Evolutionary conservation across 2,113 vertebrate genomes (phyloP).

Genomic region (Lepisosteus osseus): DNA sequence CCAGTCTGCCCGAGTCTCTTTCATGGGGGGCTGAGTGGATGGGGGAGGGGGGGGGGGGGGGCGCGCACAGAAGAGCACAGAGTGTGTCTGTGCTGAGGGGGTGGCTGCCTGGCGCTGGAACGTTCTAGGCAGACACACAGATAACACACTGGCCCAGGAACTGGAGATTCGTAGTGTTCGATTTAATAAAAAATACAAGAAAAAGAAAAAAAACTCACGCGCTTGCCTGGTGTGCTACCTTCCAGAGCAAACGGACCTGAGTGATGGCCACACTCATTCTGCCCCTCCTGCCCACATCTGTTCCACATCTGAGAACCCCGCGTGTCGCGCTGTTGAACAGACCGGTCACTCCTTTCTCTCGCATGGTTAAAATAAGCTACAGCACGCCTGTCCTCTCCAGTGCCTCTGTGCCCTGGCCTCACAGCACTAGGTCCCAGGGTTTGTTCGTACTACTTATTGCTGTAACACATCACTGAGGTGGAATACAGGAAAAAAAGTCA

Average conservation of each 20-base stretch:
- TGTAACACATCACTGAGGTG: too few relatives aligned
- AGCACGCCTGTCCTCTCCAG: too few relatives aligned
- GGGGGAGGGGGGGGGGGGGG: conserved; percentile 12
- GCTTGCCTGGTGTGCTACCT: conserved; percentile 53
- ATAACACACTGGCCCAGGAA: conserved; percentile 31
- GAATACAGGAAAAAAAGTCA: too few relatives aligned
- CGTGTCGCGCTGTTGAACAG: conserved; percentile 70
- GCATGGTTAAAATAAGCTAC: too few relatives aligned
- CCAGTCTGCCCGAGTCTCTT: conserved; percentile 66
- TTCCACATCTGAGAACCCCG: conserved; percentile 74
- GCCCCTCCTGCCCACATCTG: conserved; percentile 73
- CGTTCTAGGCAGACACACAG: conserved; percentile 46
- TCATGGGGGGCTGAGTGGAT: conserved; percentile 25
- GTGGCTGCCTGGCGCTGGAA: conserved; percentile 52
- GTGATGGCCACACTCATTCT: conserved; percentile 58
- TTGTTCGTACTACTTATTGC: too few relatives aligned
- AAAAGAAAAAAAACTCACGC: conserved; percentile 9
- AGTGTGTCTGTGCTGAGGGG: conserved; percentile 18
- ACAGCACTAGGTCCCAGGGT: too few relatives aligned
- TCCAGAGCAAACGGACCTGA: conserved; percentile 61
- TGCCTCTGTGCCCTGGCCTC: too few relatives aligned
- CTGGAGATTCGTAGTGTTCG: conserved; percentile 59
- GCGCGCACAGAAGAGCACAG: conserved; percentile 9
- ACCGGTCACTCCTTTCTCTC: conserved; percentile 53
- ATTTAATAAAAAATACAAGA: conserved; percentile 48